Conservation (phyloP, 2,797 vertebrate species). For the Meda fulgida region DNA sequence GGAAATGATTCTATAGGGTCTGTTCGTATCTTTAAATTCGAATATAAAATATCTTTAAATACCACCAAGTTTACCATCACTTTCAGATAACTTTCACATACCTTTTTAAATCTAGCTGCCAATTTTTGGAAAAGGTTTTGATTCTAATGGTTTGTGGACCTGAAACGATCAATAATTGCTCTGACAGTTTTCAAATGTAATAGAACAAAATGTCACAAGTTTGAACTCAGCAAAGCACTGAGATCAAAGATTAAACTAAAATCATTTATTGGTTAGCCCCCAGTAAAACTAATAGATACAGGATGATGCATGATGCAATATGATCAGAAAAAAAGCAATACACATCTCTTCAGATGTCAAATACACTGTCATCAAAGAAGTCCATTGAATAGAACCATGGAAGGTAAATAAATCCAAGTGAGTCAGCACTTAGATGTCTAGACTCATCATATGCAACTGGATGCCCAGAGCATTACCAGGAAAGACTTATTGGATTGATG, state of each 20-base stretch:
- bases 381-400: conserved; percentile 30
- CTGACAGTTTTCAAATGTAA: conserved; percentile 22
- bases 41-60: too few relatives aligned
- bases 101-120: background rate
- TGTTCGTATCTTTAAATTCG: background rate
- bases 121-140: conserved; percentile 4
- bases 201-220: background rate
- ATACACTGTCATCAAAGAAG: background rate
- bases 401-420: conserved; percentile 60
- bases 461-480: background rate
- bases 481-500: conserved; percentile 1
- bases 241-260: conserved; percentile 10
- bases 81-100: conserved; percentile 1
- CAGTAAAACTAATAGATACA: background rate
- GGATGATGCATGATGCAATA: conserved; percentile 30
- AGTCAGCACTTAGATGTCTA: conserved; percentile 27
- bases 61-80: background rate
- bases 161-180: conserved; percentile 12
- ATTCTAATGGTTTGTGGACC: background rate
- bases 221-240: background rate
- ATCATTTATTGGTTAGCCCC: background rate
- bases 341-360: background rate
- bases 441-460: conserved; percentile 6
- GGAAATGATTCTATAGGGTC: background rate
- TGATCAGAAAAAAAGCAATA: conserved; percentile 10